A percentile compares a stretch with the other conserved stretches of the same genome.
Evolutionary conservation across 2,888 invertebrate species (phyloP).

Genomic region (Apamea sordens): DNA sequence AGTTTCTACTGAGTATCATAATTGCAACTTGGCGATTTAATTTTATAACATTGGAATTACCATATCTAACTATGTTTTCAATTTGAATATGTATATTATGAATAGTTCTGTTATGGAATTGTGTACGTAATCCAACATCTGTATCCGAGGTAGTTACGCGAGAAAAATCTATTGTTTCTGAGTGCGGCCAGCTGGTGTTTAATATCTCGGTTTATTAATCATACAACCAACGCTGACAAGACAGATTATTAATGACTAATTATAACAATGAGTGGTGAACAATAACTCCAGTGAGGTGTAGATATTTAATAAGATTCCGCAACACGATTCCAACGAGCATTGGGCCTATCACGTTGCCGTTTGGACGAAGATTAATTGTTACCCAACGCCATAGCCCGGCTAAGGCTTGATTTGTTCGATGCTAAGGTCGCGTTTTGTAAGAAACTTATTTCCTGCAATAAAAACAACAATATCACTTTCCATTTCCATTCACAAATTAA

Average conservation of each 20-base stretch:
- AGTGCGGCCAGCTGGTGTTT: slow-evolving; percentile 68
- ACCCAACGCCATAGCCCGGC: slow-evolving; percentile 73
- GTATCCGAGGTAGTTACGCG: slow-evolving; percentile 33
- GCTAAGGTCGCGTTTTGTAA: slow-evolving; percentile 73
- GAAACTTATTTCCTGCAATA: slow-evolving; percentile 64
- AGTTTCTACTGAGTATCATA: slow-evolving; percentile 50
- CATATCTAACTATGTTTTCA: slow-evolving; percentile 49
- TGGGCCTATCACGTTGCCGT: slow-evolving; percentile 81
- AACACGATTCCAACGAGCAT: slow-evolving; percentile 84
- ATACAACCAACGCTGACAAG: slow-evolving; percentile 80
- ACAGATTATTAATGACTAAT: slow-evolving; percentile 86
- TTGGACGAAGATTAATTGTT: slow-evolving; percentile 87
- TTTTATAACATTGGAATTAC: slow-evolving; percentile 48
- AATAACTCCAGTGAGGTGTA: slow-evolving; percentile 80
- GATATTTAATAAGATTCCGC: slow-evolving; percentile 86
- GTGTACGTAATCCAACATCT: slow-evolving; percentile 41
- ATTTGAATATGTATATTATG: slow-evolving; percentile 45
- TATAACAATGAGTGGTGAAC: slow-evolving; percentile 85
- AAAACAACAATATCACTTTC: slow-evolving; percentile 68
- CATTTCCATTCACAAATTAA: slow-evolving; percentile 65
- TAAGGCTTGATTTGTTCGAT: slow-evolving; percentile 73
- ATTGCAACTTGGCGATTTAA: slow-evolving; percentile 48
- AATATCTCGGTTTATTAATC: slow-evolving; percentile 78
- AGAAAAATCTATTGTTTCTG: slow-evolving; percentile 65
- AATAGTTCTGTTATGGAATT: slow-evolving; percentile 40